These are phyloP conservation scores for Drosophila prolongata DNA, from an alignment of 2,888 invertebrate genomes.

Conservation along the genomic window DNA sequence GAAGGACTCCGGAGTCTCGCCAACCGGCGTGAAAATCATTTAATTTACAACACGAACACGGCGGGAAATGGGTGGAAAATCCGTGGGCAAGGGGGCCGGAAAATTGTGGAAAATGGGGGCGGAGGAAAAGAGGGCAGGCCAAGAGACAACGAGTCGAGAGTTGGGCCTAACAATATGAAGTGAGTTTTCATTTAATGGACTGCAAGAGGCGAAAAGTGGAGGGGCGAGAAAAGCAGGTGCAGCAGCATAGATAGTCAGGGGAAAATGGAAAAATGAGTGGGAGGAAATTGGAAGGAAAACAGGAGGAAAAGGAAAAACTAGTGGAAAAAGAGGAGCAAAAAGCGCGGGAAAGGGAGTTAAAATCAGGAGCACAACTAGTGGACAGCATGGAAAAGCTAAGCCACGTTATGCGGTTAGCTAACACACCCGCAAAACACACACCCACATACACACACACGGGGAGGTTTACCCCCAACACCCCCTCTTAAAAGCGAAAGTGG, in stretches of 20 bases:
- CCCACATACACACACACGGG: constrained; percentile 1
- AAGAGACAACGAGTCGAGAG: constrained; percentile 27
- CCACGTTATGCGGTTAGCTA: constrained; percentile 36
- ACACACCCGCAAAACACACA: constrained; percentile 21
- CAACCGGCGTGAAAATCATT: constrained; percentile 76
- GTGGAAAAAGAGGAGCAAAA: no score
- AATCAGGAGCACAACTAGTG: constrained; percentile 11
- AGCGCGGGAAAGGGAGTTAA: not conserved
- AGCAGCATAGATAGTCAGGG: constrained; percentile 18
- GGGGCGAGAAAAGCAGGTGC: constrained; percentile 25
- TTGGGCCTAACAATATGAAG: constrained; percentile 70
- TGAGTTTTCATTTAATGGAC: constrained; percentile 80
- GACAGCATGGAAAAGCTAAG: constrained; percentile 32
- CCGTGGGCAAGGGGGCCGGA: not conserved
- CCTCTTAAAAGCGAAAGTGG: constrained; percentile 31
- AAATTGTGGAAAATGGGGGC: not conserved
- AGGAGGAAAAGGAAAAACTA: not conserved
- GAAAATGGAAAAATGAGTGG: not conserved
- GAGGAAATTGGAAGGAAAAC: not conserved
- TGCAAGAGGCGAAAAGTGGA: constrained; percentile 40
- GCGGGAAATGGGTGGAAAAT: constrained; percentile 14
- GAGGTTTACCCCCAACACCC: not conserved
- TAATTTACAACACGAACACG: constrained; percentile 73
- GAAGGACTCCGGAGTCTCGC: constrained; percentile 30
- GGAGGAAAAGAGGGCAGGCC: not conserved